Evolutionary conservation across 1,140 invertebrate genomes (phyloP), one percentile per base, ranked within the genome.

Genomic region (Zaprionus tsacasi): DNA sequence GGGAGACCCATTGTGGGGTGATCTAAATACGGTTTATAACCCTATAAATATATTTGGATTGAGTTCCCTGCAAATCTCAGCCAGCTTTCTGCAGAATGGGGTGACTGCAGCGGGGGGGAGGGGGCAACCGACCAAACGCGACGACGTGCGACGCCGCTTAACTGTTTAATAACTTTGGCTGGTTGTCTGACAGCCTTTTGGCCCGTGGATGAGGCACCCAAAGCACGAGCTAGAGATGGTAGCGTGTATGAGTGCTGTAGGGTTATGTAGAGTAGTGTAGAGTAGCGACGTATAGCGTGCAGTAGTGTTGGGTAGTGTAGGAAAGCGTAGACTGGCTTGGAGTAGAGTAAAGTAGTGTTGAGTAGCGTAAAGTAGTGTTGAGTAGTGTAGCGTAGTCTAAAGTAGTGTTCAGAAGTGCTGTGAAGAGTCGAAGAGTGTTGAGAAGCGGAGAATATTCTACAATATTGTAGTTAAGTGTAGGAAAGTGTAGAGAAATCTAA

Each of bases 91-190:
- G 40, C 40, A 17, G 40, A 8, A n/a, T 15, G n/a, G 2, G n/a
- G 40, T 15, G 40, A 21, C 21, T 8, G n/a, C 40, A 45, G 15
- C 40, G 40, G 40, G 40, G 40, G 40, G 38, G 45, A 27, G 71
- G 58, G n/a, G n/a, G n/a, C n/a, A n/a, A n/a, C n/a, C 66, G 58
- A 33, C 58, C 71, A 79, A 87, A 82, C 82, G 79, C 82, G 82
- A 86, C 82, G 82, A 86, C 82, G 82, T 87, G 82, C 85, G 80
- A 81, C 80, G 85, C 85, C 70, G 83, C 85, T 83, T 87, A 83
- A 88, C 83, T 83, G 83, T 88, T 89, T 89, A 87, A 87, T 87
- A 87, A 88, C 83, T 88, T 88, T 87, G 80, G 68, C 85, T 79
- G 58, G 50, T 27, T 69, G 76, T 72, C 79, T 73, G 70, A 45